Evolutionary conservation across 2,797 vertebrate species (phyloP).

Genomic region (Alcedo quadribrachys): DNA sequence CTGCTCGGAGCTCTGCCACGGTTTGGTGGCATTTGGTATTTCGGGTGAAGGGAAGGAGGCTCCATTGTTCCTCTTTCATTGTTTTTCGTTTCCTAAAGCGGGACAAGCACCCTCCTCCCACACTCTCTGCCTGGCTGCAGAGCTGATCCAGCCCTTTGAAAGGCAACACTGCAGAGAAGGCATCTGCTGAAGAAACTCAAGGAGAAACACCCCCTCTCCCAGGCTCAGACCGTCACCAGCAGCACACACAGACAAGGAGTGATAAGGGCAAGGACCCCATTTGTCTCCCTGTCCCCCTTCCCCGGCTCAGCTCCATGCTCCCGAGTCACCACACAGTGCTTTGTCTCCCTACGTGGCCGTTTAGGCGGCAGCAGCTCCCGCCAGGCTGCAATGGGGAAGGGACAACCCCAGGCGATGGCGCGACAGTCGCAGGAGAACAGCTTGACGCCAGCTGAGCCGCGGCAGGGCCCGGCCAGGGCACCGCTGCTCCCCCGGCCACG

Average conservation of each 20-base stretch:
- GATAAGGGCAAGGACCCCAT: fast-evolving
- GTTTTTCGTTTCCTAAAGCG: constrained; percentile 14
- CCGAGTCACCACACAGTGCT: fast-evolving
- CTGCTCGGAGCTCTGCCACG: background rate
- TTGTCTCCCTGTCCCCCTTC: fast-evolving
- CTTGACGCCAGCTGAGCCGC: background rate
- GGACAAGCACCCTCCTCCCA: constrained; percentile 24
- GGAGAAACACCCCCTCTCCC: fast-evolving
- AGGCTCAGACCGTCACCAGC: background rate
- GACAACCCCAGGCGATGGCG: fast-evolving
- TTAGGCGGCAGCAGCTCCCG: fast-evolving
- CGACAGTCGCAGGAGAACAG: fast-evolving
- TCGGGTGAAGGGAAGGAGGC: constrained; percentile 32
- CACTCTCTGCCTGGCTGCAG: background rate
- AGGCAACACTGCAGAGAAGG: background rate
- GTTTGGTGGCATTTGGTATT: constrained; percentile 6
- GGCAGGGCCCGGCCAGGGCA: fast-evolving
- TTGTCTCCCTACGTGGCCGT: fast-evolving
- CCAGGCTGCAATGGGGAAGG: background rate
- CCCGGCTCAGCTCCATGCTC: fast-evolving
- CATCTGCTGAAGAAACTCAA: background rate
- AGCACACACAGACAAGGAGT: fast-evolving
- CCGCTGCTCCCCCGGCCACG: fast-evolving
- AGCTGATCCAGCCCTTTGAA: background rate
- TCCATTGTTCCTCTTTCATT: constrained; percentile 59